These are phyloP conservation scores for Pegea sp. DNA, from an alignment of 23 tunicate genomes.

Conservation along the genomic window DNA sequence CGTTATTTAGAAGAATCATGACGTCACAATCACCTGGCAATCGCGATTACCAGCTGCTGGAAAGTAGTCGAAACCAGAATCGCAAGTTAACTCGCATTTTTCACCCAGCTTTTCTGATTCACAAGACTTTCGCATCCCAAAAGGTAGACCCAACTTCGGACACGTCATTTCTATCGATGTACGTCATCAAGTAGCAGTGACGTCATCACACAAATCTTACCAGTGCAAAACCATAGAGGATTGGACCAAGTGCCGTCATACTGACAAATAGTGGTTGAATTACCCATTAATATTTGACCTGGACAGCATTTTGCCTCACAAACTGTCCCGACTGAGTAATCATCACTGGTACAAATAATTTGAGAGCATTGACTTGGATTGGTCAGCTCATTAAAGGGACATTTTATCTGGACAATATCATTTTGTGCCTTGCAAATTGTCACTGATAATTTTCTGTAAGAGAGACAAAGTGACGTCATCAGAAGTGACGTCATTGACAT, in stretches of 20 bases:
- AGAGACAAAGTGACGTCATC: background rate
- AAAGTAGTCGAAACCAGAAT: too few species aligned
- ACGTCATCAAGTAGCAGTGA: too few species aligned
- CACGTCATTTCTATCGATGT: too few species aligned
- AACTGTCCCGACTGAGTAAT: conserved; percentile 25
- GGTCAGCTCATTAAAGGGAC: conserved; percentile 2
- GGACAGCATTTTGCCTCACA: conserved; percentile 33
- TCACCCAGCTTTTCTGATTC: too few species aligned
- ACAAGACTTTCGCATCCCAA: too few species aligned
- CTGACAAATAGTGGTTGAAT: conserved; percentile 6
- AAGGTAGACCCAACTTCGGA: too few species aligned
- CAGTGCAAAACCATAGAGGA: conserved; percentile 28
- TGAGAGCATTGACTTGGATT: conserved; percentile 9
- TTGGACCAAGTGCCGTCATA: conserved; percentile 58
- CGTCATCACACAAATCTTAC: conserved; percentile 11
- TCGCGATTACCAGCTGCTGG: too few species aligned
- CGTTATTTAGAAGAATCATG: too few species aligned
- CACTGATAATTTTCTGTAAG: conserved; percentile 7
- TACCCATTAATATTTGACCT: conserved; percentile 11
- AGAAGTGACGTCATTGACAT: background rate
- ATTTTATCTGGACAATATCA: conserved; percentile 1
- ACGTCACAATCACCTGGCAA: too few species aligned
- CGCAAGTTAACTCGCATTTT: too few species aligned
- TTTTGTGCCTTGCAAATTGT: conserved; percentile 33
- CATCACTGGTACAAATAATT: conserved; percentile 3